These are phyloP conservation scores for Martes flavigula DNA, from an alignment of 2,797 vertebrate genomes.

Conservation along the genomic window DNA sequence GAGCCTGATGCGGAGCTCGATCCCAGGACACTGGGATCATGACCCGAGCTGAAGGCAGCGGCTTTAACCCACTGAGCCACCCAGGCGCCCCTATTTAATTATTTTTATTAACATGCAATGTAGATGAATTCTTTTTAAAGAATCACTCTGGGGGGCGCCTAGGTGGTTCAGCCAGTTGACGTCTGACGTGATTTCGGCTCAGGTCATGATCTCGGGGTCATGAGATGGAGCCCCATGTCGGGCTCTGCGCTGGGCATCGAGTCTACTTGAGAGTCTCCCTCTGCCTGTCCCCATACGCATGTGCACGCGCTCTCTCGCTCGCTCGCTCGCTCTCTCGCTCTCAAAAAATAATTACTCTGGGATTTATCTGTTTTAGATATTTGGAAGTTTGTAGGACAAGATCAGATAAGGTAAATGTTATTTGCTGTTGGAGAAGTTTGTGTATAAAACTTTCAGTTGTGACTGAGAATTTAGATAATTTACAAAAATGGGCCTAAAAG, in stretches of 20 bases:
- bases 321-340: too few relatives aligned
- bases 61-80: too few relatives aligned
- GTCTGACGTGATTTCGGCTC: neutral
- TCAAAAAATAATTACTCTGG: neutral
- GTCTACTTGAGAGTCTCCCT: neutral
- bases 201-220: neutral
- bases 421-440: neutral
- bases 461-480: neutral
- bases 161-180: neutral
- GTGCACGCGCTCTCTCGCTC: too few relatives aligned
- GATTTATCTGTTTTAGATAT: neutral
- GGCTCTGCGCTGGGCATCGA: neutral
- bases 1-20: too few relatives aligned
- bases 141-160: neutral
- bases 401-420: neutral
- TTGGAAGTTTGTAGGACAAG: constrained; percentile 2
- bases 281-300: neutral
- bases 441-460: neutral
- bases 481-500: neutral
- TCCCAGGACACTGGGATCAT: too few relatives aligned
- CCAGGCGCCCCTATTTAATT: too few relatives aligned
- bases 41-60: too few relatives aligned
- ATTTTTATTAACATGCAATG: too few relatives aligned
- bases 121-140: neutral
- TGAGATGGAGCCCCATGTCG: too few relatives aligned